Evolutionary conservation across 2,888 invertebrate species (phyloP).

Genomic region (Cataglyphis rosenhaueri): DNA sequence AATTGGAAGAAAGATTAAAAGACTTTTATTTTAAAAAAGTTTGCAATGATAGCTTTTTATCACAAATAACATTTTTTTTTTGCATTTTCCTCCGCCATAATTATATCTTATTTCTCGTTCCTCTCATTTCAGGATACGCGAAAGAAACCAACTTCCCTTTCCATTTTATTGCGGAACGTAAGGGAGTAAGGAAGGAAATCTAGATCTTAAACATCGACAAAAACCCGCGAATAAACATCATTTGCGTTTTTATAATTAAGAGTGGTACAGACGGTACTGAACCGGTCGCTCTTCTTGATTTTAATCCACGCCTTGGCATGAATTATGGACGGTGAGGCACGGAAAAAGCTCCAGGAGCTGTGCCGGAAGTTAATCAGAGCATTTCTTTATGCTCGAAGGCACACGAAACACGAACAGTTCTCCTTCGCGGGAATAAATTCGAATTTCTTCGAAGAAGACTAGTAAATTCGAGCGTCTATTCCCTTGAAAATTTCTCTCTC

Average conservation of each 20-base stretch:
- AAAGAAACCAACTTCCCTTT: constrained; percentile 22
- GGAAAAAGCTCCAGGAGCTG: constrained; percentile 56
- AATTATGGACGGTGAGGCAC: constrained; percentile 44
- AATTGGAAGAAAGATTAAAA: not conserved
- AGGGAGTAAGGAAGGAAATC: not conserved
- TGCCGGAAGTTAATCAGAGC: constrained; percentile 76
- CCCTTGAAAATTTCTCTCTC: constrained; percentile 8
- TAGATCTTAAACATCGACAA: constrained; percentile 31
- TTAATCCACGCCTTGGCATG: constrained; percentile 58
- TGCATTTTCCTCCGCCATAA: not conserved
- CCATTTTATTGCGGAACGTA: constrained; percentile 23
- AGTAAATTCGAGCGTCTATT: constrained; percentile 37
- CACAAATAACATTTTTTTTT: not conserved
- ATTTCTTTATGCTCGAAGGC: constrained; percentile 74
- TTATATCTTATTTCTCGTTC: not conserved
- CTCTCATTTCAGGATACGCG: not conserved
- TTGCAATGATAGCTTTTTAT: not conserved
- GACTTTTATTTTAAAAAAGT: not conserved
- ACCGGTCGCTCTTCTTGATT: constrained; percentile 72
- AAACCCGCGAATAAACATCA: constrained; percentile 69
- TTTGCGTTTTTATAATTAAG: constrained; percentile 75
- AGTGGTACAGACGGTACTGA: constrained; percentile 50
- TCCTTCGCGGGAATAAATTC: constrained; percentile 66
- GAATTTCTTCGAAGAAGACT: constrained; percentile 15
- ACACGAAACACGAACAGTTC: constrained; percentile 67